Conservation (phyloP, 2,888 invertebrate genomes). For the Rhamphomyia laevipes region DNA sequence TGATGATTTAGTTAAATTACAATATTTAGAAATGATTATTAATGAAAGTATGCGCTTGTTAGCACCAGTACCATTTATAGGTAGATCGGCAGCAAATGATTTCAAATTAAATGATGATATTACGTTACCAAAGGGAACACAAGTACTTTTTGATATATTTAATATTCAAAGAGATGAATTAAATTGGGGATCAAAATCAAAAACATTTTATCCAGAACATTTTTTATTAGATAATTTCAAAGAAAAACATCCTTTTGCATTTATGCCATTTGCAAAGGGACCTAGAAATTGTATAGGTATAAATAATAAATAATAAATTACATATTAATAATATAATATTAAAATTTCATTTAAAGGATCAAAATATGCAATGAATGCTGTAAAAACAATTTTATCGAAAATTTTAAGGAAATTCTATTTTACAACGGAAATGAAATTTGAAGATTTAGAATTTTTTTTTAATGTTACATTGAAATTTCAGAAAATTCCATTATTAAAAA, state of each 20-base stretch:
- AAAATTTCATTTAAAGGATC: background rate
- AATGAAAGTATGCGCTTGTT: slow-evolving; percentile 34
- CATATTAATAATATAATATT: background rate
- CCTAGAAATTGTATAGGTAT: slow-evolving; percentile 34
- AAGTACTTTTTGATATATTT: slow-evolving; percentile 30
- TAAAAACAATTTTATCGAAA: background rate
- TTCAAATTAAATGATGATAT: slow-evolving; percentile 18
- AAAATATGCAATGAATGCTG: background rate
- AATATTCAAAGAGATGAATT: slow-evolving; percentile 28
- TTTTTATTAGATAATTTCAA: slow-evolving; percentile 19
- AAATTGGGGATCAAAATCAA: slow-evolving; percentile 29
- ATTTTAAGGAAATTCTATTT: background rate
- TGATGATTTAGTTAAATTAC: slow-evolving; percentile 26
- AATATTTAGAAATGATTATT: slow-evolving; percentile 30
- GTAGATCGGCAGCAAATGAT: slow-evolving; percentile 24
- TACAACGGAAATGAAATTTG: background rate
- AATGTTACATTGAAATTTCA: no score
- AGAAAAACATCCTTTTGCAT: slow-evolving; percentile 25
- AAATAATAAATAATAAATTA: slow-evolving; percentile 3
- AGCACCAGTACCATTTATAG: slow-evolving; percentile 30
- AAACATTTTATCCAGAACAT: slow-evolving; percentile 27
- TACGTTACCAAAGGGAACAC: slow-evolving; percentile 26
- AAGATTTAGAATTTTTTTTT: background rate
- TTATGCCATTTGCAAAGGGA: slow-evolving; percentile 33
- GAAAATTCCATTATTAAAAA: no score